A percentile compares a stretch with the other conserved stretches of the same genome.
Conservation (phyloP, 2,113 vertebrate species). For the Charina bottae region DNA sequence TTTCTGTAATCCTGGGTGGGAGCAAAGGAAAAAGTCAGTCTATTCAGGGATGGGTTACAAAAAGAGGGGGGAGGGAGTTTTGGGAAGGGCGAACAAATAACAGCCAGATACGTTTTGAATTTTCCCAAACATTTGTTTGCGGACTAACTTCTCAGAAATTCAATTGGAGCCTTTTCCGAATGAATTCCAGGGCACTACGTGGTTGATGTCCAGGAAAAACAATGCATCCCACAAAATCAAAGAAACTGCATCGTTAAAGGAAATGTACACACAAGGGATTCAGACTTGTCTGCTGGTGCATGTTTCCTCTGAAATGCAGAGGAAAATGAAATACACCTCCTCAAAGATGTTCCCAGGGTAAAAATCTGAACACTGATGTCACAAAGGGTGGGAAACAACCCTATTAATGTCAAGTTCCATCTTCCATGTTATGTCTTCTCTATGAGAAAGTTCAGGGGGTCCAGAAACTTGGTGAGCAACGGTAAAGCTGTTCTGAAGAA, state of each 20-base stretch:
- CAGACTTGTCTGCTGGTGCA: slow-evolving; percentile 36
- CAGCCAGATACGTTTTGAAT: slow-evolving; percentile 12
- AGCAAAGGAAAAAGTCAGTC: slow-evolving; percentile 20
- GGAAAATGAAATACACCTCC: slow-evolving; percentile 5
- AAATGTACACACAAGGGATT: slow-evolving; percentile 54
- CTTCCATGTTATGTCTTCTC: neutral
- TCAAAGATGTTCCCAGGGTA: neutral
- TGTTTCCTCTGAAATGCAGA: slow-evolving; percentile 47
- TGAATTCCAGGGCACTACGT: slow-evolving; percentile 31
- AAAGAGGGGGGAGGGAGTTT: neutral
- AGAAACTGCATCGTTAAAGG: slow-evolving; percentile 62
- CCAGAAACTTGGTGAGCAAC: neutral
- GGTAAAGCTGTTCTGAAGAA: neutral
- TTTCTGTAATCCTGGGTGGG: neutral
- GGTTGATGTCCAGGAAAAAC: slow-evolving; percentile 50
- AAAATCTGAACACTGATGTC: neutral
- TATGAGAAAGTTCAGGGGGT: neutral
- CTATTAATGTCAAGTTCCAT: neutral
- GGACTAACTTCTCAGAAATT: slow-evolving; percentile 44
- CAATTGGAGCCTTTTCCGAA: slow-evolving; percentile 45
- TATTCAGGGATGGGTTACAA: neutral
- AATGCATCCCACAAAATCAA: slow-evolving; percentile 56
- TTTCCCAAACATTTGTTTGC: slow-evolving; percentile 35
- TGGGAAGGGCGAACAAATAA: slow-evolving; percentile 26
- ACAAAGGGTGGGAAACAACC: slow-evolving; percentile 11